These are phyloP conservation scores for Lissocephala sabroskyi DNA, from an alignment of 2,888 invertebrate species.

Conservation along the genomic window DNA sequence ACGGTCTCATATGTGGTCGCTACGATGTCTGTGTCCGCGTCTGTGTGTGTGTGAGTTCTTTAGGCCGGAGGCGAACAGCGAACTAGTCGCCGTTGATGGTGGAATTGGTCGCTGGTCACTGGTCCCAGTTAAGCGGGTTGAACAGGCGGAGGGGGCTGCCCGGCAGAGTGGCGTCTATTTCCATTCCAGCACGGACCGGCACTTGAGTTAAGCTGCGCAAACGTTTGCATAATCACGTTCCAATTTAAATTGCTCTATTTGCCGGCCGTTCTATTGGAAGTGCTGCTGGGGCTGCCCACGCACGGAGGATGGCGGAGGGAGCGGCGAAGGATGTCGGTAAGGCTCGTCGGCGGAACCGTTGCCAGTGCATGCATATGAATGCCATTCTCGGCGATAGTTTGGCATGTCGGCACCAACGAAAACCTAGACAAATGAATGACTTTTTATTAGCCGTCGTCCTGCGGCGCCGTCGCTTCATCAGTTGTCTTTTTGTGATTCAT, in stretches of 20 bases:
- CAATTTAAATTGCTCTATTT: constrained; percentile 62
- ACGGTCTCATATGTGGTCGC: too few species aligned
- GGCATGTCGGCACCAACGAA: background rate
- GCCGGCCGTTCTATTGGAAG: constrained; percentile 18
- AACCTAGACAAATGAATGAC: constrained; percentile 20
- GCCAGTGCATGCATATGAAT: background rate
- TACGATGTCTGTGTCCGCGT: too few species aligned
- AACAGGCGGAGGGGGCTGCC: too few species aligned
- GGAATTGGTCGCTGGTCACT: constrained; percentile 52
- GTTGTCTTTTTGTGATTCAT: too few species aligned
- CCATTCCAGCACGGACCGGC: constrained; percentile 58
- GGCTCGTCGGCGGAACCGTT: background rate
- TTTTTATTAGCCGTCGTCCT: constrained; percentile 51
- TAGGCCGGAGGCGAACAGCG: too few species aligned
- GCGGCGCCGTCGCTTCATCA: too few species aligned
- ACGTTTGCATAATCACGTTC: constrained; percentile 69
- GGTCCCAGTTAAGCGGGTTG: too few species aligned
- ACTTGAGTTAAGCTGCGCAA: constrained; percentile 69
- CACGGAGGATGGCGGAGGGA: background rate
- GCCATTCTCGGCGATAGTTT: too few species aligned
- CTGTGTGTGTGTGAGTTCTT: too few species aligned
- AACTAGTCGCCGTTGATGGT: too few species aligned
- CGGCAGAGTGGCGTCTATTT: too few species aligned
- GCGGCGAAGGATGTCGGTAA: background rate
- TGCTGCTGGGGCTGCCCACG: background rate